Evolutionary conservation across 2,888 invertebrate species (phyloP).

Genomic region (Ceraclea dissimilis): DNA sequence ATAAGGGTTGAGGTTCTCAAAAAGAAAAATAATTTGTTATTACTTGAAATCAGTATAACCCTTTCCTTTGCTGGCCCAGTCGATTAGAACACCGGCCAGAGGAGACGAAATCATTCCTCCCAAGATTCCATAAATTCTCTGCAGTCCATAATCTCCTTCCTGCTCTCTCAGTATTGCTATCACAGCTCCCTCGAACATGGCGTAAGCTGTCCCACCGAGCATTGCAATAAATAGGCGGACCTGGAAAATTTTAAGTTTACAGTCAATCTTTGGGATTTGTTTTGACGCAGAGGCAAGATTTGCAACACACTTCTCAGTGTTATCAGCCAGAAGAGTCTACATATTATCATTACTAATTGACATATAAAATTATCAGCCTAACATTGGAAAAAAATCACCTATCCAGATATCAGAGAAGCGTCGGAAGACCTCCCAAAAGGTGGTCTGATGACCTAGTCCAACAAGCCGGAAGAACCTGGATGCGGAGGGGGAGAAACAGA

Average conservation of each 20-base stretch:
- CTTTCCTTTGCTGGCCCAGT: conserved; percentile 63
- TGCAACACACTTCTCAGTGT: too few relatives aligned
- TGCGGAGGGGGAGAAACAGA: too few relatives aligned
- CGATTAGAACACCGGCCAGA: conserved; percentile 64
- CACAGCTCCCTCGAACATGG: conserved; percentile 75
- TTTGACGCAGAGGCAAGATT: too few relatives aligned
- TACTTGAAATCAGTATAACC: conserved; percentile 68
- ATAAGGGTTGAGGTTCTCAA: too few relatives aligned
- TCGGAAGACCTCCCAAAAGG: too few relatives aligned
- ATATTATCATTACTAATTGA: too few relatives aligned
- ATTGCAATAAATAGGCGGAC: conserved; percentile 55
- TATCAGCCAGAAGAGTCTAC: too few relatives aligned
- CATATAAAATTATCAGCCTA: background rate
- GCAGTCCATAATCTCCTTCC: conserved; percentile 69
- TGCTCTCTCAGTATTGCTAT: conserved; percentile 68
- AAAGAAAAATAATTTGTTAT: too few relatives aligned
- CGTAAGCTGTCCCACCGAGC: conserved; percentile 66
- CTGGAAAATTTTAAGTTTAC: too few relatives aligned
- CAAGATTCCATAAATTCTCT: conserved; percentile 66
- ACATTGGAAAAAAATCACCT: background rate
- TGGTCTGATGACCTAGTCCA: too few relatives aligned
- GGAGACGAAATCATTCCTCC: conserved; percentile 77
- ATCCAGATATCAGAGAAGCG: too few relatives aligned
- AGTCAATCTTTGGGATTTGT: background rate
- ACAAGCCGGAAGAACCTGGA: too few relatives aligned